Evolutionary conservation across 2,113 vertebrate species (phyloP).

Genomic region (Gambusia affinis): DNA sequence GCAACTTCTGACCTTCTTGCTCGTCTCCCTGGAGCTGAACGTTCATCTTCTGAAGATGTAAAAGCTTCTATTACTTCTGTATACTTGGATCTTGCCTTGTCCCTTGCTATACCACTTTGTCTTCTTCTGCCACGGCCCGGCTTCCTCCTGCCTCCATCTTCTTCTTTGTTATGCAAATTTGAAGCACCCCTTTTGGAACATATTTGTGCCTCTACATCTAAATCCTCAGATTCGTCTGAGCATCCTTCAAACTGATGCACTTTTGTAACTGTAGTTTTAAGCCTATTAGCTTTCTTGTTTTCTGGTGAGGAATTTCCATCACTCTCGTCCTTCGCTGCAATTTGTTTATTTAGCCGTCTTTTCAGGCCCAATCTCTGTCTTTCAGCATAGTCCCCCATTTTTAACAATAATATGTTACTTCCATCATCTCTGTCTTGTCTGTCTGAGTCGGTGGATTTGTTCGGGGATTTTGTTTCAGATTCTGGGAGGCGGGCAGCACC

Average conservation of each 20-base stretch:
- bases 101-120: constrained; percentile 14
- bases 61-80: constrained; percentile 81
- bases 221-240: constrained; percentile 90
- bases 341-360: constrained; percentile 38
- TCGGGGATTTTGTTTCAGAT: constrained; percentile 23
- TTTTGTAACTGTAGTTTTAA: constrained; percentile 12
- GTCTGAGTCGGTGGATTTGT: constrained; percentile 68
- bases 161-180: constrained; percentile 1
- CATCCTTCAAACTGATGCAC: constrained; percentile 31
- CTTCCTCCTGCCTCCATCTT: not conserved
- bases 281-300: constrained; percentile 17
- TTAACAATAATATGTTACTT: constrained; percentile 64
- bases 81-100: constrained; percentile 33
- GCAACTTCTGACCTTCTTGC: not conserved
- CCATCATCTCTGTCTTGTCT: constrained; percentile 29
- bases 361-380: constrained; percentile 65
- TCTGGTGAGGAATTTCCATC: constrained; percentile 44
- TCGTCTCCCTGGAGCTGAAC: not conserved
- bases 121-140: constrained; percentile 20
- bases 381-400: constrained; percentile 59
- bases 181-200: constrained; percentile 2
- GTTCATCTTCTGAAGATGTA: constrained; percentile 86
- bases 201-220: constrained; percentile 59
- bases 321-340: constrained; percentile 16
- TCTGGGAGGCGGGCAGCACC: not conserved